These are phyloP conservation scores for Thermophis baileyi DNA, from an alignment of 2,113 vertebrate genomes.

Conservation along the genomic window DNA sequence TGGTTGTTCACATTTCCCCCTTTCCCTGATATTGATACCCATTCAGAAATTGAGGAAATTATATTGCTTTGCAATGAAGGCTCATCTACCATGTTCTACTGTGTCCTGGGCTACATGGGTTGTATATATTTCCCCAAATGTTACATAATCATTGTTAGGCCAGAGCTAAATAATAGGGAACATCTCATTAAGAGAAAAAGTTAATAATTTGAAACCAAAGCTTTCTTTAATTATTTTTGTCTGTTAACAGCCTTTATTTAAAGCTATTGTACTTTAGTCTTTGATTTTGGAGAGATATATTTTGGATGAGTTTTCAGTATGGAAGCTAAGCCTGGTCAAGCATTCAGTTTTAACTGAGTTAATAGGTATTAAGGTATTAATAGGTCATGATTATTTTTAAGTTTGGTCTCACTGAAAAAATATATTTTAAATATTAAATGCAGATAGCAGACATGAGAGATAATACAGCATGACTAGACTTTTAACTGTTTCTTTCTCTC, in stretches of 20 bases:
- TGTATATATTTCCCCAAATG: not conserved
- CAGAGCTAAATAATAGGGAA: not conserved
- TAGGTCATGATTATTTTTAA: not conserved
- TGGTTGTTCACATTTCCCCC: not conserved
- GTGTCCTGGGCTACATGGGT: not conserved
- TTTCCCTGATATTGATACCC: not conserved
- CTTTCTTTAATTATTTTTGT: not conserved
- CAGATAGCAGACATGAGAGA: not conserved
- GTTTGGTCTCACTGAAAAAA: too few species aligned
- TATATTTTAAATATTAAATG: not conserved
- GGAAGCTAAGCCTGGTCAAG: not conserved
- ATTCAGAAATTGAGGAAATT: not conserved
- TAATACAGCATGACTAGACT: not conserved
- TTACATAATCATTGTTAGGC: not conserved
- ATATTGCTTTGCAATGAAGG: not conserved
- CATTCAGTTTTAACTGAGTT: not conserved
- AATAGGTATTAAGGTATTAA: not conserved
- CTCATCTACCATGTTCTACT: not conserved
- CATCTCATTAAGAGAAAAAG: not conserved
- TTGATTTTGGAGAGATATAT: not conserved
- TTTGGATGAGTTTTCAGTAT: not conserved
- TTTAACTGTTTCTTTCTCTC: too few species aligned
- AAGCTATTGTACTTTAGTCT: not conserved
- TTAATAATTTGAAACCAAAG: not conserved
- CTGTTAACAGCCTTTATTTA: not conserved